Base-by-base conservation (phyloP, 2,797 vertebrate species). In the Coregonus ussuriensis region DNA sequence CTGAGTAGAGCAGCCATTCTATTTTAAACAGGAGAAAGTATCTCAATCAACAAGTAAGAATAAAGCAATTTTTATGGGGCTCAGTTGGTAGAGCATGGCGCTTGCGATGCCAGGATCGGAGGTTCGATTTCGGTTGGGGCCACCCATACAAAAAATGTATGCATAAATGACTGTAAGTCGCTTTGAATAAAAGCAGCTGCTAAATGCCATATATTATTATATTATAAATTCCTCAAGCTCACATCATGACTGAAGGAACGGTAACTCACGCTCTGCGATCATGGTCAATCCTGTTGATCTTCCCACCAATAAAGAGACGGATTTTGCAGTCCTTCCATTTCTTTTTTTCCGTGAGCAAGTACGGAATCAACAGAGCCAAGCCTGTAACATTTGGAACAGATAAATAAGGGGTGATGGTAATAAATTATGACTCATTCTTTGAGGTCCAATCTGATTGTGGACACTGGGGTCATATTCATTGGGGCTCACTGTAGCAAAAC, bases 1-100 rank as follows among this genome's bases (percentile, higher is more conserved):
- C 96, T 99, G 77, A 99, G 96, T 86, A 99, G 89, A 53, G 97
- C 96, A 71, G 98, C 98, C 98, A 99, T 99, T 86, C 98, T 99
- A 85, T 18, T 67, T 68, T 0, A 9, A 35, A 13, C 79, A 82
- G 2, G 74, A 13, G 1, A 69, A 11, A n/a, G 54, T 6, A 7
- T 25, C 59, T 62, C 0, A 11, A 47, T 41, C 3, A 74, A 21
- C 4, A 35, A 59, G 3, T 2, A 63, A 65, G 21, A 53, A 41
- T 4, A 47, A 63, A 25, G n/a, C 31, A 33, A 47, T 47, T 47
- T 47, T 47, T 6, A 37, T 37, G 35, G 35, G 35, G 35, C 35
- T 47, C 37, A 16, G 16, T 6, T 59, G 21, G 11, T 18, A 41
- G 15, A 4, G 4, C 56, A 18, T n/a, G 6, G 7, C 7, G 18